Base-by-base conservation (phyloP, 2,113 vertebrate species). In the Neogobius melanostomus region DNA sequence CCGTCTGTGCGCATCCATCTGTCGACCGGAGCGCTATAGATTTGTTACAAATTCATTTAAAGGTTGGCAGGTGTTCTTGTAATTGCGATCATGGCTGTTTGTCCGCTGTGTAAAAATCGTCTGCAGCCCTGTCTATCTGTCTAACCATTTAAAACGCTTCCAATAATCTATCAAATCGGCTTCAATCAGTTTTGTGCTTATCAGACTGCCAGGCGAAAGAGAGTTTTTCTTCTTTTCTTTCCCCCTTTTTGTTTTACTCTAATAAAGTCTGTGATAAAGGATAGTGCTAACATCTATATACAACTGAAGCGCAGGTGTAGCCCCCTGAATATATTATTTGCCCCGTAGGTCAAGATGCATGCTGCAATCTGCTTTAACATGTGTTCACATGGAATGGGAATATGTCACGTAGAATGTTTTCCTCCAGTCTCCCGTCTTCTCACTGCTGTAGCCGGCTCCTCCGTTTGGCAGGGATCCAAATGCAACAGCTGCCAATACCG, bases 401-500 rank as follows among this genome's bases (percentile, higher is more conserved):
- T 72, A 67, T 76, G 64, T 80, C 75, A 72, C 43, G 42, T 70
- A 66, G 72, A 56, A 72, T 57, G 56, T 76, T 88, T 84, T 82
- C 82, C 84, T 82, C 77, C 81, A 79, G 69, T 72, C 28, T 68
- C 77, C 81, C 51, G 81, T 80, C 81, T 81, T 82, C 49, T 74
- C 66, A 6, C 2, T 68, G 68, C 72, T 76, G 74, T 72, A 83
- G 82, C 71, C 79, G 84, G 68, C 51, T 57, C 75, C 67, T 82
- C 71, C 15, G 68, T 59, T 36, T 88, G 83, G 80, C 78, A 72
- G 59, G 46, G 50, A 56, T 88, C 83, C 85, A 88, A 74, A 61
- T 68, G 14, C 79, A 87, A 71, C 74, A 64, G 75, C 82, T 85
- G 85, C 77, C 77, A 79, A 71, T 74, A 81, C 80, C 71, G 74